These are phyloP conservation scores for Callyntrura guangdongensis DNA, from an alignment of 2,888 invertebrate genomes.

Conservation along the genomic window DNA sequence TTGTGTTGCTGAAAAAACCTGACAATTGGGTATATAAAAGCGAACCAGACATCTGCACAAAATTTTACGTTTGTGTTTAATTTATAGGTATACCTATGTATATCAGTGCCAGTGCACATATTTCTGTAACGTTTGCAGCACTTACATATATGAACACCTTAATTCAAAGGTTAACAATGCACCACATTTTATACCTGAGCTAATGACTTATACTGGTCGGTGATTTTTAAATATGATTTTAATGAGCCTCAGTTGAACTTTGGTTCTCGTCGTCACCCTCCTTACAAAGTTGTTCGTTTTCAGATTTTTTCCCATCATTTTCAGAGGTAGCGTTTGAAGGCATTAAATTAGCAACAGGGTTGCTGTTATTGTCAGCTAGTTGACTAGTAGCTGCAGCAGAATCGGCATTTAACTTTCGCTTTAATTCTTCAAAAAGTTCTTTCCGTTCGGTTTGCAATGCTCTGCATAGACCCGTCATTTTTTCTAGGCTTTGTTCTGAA, in stretches of 20 bases:
- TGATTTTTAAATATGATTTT: background rate
- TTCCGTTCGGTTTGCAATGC: constrained; percentile 83
- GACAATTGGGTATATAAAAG: too few species aligned
- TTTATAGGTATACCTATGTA: too few species aligned
- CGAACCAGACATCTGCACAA: too few species aligned
- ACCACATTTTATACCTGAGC: constrained; percentile 39
- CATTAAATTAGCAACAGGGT: background rate
- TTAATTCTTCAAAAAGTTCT: constrained; percentile 81
- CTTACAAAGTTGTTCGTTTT: background rate
- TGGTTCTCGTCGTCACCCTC: background rate
- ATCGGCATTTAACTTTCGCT: constrained; percentile 38
- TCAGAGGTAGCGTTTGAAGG: background rate
- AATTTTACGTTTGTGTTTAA: too few species aligned
- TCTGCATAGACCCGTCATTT: constrained; percentile 84
- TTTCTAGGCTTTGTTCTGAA: constrained; percentile 82
- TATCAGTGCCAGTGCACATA: too few species aligned
- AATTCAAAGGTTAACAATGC: constrained; percentile 3
- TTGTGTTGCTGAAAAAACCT: too few species aligned
- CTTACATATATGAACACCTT: background rate
- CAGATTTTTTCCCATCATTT: constrained; percentile 50
- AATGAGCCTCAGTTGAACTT: background rate
- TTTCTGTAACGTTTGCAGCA: background rate
- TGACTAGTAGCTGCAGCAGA: background rate
- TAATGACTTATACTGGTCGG: constrained; percentile 57
- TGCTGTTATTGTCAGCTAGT: background rate